phyloP scores from a whole-genome alignment of 1,140 invertebrate genomes.

The Cydia splendana region DNA sequence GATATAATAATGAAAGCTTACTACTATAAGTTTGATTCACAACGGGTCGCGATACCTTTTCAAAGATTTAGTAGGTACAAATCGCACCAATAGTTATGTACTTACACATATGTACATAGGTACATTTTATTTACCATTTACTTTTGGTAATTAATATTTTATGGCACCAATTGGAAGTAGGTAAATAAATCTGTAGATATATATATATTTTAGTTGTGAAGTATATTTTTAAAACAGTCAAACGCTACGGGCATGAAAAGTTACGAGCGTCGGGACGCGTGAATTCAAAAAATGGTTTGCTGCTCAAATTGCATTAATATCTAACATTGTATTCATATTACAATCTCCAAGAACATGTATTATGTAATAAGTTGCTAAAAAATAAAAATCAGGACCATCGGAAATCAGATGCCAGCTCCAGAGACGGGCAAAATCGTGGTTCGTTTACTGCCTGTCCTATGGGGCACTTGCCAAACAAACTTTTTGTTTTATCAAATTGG shows the following conservation, averaged over 20 bases:
- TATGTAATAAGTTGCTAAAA: slow-evolving; percentile 51
- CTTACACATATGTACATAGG: too few species aligned
- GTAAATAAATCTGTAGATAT: too few species aligned
- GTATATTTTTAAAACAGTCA: too few species aligned
- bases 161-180: too few species aligned
- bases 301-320: neutral
- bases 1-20: too few species aligned
- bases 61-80: too few species aligned
- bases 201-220: too few species aligned
- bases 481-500: slow-evolving; percentile 76
- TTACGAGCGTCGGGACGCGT: neutral
- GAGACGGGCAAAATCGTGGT: slow-evolving; percentile 37
- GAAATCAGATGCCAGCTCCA: slow-evolving; percentile 39
- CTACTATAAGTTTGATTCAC: too few species aligned
- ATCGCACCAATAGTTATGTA: too few species aligned
- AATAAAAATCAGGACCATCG: slow-evolving; percentile 50
- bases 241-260: neutral
- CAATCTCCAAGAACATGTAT: slow-evolving; percentile 35
- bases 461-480: slow-evolving; percentile 67
- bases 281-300: neutral
- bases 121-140: too few species aligned
- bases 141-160: too few species aligned
- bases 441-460: slow-evolving; percentile 46
- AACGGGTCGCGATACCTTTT: too few species aligned
- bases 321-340: slow-evolving; percentile 9